These are phyloP conservation scores for Marisa cornuarietis DNA, from an alignment of 1,140 invertebrate genomes.

Conservation along the genomic window DNA sequence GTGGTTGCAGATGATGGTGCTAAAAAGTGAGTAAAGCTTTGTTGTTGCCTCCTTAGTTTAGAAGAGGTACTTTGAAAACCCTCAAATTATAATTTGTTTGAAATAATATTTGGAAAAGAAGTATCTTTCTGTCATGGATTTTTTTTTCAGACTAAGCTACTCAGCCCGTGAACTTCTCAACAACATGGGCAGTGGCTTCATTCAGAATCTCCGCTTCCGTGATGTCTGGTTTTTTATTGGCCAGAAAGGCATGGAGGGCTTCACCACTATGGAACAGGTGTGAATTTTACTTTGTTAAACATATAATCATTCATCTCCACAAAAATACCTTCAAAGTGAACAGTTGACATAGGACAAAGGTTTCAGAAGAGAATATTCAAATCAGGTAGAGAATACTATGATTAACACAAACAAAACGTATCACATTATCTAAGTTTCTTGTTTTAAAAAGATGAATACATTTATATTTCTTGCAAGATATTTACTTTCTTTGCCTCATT, in stretches of 20 bases:
- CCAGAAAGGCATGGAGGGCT: constrained; percentile 70
- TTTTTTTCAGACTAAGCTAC: constrained; percentile 43
- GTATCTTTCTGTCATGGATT: not conserved
- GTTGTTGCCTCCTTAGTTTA: not conserved
- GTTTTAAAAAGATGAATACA: too few relatives aligned
- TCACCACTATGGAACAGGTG: constrained; percentile 69
- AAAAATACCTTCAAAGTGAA: not conserved
- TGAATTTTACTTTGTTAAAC: constrained; percentile 16
- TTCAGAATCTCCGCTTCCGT: constrained; percentile 71
- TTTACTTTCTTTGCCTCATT: too few relatives aligned
- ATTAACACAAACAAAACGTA: too few relatives aligned
- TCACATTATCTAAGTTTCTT: too few relatives aligned
- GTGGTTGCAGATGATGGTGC: constrained; percentile 68
- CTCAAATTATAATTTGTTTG: not conserved
- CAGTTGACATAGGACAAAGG: too few relatives aligned
- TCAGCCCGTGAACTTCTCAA: constrained; percentile 64
- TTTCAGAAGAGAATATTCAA: too few relatives aligned
- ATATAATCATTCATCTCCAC: too few relatives aligned
- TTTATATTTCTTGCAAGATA: too few relatives aligned
- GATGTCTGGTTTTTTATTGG: constrained; percentile 72
- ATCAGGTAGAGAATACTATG: too few relatives aligned
- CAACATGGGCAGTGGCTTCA: constrained; percentile 69
- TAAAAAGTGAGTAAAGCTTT: constrained; percentile 60
- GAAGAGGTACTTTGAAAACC: not conserved
- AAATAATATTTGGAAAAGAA: not conserved